phyloP scores from a whole-genome alignment of 1,140 invertebrate species.

The Lineus longissimus region DNA sequence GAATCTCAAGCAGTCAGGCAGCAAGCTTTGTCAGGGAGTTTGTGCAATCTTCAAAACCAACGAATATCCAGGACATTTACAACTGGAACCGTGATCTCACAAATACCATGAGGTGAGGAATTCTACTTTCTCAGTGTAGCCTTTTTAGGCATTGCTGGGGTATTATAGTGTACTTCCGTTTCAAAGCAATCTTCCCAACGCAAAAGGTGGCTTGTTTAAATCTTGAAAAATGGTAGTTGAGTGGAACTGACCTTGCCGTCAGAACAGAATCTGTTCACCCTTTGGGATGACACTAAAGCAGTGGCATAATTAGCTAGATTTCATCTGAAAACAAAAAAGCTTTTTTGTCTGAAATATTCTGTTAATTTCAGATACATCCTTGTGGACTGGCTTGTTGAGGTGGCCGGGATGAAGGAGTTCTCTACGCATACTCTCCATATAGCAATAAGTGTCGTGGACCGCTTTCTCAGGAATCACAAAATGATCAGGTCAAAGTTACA shows the following conservation, averaged over 20 bases:
- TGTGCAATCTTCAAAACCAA: slow-evolving; percentile 38
- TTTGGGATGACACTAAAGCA: no score
- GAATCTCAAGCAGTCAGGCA: slow-evolving; percentile 34
- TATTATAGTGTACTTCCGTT: no score
- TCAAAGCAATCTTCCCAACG: no score
- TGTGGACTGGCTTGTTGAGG: slow-evolving; percentile 52
- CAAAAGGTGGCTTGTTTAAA: no score
- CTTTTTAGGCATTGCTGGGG: no score
- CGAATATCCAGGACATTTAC: slow-evolving; percentile 38
- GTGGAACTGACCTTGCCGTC: no score
- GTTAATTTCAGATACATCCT: slow-evolving; percentile 45
- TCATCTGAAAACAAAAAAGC: no score
- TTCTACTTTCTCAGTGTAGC: background rate
- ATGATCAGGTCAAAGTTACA: slow-evolving; percentile 44
- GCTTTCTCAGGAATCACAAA: slow-evolving; percentile 37
- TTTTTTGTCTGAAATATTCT: background rate
- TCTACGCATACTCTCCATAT: slow-evolving; percentile 43
- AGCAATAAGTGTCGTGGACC: slow-evolving; percentile 48
- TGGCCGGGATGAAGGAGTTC: slow-evolving; percentile 49
- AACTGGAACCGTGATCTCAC: slow-evolving; percentile 36
- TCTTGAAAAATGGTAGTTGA: no score
- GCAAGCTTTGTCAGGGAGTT: slow-evolving; percentile 34
- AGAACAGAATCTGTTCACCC: no score
- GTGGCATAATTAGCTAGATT: no score
- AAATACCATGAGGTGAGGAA: slow-evolving; percentile 43